Evolutionary conservation across 2,888 invertebrate genomes (phyloP).

Genomic region (Pseudolycoriella hygida): DNA sequence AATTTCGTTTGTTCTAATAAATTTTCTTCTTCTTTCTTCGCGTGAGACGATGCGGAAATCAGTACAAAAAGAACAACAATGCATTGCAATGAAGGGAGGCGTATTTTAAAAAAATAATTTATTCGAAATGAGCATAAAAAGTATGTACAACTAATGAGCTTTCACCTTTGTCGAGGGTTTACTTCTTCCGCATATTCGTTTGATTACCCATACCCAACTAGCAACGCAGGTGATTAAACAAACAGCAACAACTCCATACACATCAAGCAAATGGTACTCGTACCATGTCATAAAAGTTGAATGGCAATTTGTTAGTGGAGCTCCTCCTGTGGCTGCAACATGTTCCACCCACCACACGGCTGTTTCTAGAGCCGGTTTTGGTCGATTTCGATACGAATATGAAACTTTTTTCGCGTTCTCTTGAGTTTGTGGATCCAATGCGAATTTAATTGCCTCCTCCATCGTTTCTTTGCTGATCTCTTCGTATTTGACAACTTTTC

Average conservation of each 20-base stretch:
- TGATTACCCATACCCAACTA: not conserved
- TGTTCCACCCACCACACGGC: conserved; percentile 51
- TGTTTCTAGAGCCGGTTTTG: conserved; percentile 36
- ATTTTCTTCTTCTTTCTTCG: too few relatives aligned
- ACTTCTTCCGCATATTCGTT: not conserved
- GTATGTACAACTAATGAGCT: too few relatives aligned
- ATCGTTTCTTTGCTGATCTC: conserved; percentile 34
- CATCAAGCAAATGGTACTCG: conserved; percentile 31
- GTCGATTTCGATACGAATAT: conserved; percentile 34
- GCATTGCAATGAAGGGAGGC: too few relatives aligned
- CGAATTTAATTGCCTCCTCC: conserved; percentile 29
- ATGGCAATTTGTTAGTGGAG: conserved; percentile 32
- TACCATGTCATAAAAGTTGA: conserved; percentile 30
- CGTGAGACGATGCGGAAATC: too few relatives aligned
- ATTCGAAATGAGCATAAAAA: too few relatives aligned
- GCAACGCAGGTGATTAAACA: too few relatives aligned
- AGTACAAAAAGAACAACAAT: too few relatives aligned
- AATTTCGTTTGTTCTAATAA: too few relatives aligned
- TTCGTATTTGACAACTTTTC: conserved; percentile 31
- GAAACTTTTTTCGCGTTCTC: conserved; percentile 32
- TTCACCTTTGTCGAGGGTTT: not conserved
- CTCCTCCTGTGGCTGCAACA: conserved; percentile 38
- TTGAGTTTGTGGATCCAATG: conserved; percentile 22
- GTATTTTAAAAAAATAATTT: too few relatives aligned
- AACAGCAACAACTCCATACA: conserved; percentile 14